Conservation (phyloP, 1,140 invertebrate genomes). For the Leptinotarsa undecemlineata region DNA sequence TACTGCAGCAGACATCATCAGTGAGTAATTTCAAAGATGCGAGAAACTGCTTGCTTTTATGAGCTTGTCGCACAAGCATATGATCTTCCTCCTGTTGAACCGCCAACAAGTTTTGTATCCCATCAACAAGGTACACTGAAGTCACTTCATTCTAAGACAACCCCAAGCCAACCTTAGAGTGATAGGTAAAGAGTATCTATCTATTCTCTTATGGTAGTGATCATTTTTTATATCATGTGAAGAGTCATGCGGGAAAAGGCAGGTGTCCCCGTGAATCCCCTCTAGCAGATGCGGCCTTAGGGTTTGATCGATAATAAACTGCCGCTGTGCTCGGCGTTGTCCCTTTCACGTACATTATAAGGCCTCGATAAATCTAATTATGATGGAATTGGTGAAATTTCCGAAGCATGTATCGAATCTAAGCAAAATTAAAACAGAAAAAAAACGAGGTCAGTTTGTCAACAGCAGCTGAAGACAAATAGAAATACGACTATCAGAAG, state of each 20-base stretch:
- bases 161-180: background rate
- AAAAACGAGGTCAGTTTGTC: background rate
- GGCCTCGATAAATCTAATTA: background rate
- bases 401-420: background rate
- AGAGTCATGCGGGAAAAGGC: constrained; percentile 10
- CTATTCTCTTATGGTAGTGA: background rate
- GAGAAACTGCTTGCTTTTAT: too few species aligned
- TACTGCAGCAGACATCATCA: too few species aligned
- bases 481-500: background rate
- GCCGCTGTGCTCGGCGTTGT: background rate
- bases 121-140: too few species aligned
- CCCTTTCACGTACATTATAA: background rate
- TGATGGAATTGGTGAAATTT: background rate
- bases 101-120: too few species aligned
- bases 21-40: too few species aligned
- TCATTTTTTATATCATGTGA: background rate
- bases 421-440: background rate
- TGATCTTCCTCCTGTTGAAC: too few species aligned
- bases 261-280: constrained; percentile 18
- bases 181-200: background rate
- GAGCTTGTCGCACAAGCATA: too few species aligned
- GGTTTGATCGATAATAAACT: constrained; percentile 14
- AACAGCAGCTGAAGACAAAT: background rate
- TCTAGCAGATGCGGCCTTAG: constrained; percentile 2
- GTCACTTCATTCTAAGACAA: background rate